A percentile compares a stretch with the other conserved stretches of the same genome.
These are phyloP conservation scores for Tyrannus savana DNA, from an alignment of 2,113 vertebrate genomes.

Conservation along the genomic window DNA sequence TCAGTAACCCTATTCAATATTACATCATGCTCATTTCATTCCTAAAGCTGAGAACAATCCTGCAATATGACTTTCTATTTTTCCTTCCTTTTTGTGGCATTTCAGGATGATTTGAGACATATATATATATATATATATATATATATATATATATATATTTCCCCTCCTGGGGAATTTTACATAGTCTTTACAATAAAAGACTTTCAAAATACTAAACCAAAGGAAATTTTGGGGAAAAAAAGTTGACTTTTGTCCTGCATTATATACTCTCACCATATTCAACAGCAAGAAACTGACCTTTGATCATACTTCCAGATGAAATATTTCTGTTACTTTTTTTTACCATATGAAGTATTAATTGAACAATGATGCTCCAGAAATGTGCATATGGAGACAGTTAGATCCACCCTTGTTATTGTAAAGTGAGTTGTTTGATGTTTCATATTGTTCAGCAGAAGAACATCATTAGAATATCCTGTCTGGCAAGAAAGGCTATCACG, in stretches of 20 bases:
- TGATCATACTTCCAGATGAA: constrained; percentile 53
- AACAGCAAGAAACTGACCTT: constrained; percentile 27
- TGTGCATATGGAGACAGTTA: constrained; percentile 58
- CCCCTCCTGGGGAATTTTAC: neutral
- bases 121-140: neutral
- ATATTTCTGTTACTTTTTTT: constrained; percentile 18
- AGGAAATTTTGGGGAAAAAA: constrained; percentile 31
- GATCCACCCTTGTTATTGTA: constrained; percentile 51
- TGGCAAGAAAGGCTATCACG: constrained; percentile 17
- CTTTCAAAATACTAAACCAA: neutral
- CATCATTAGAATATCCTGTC: constrained; percentile 56
- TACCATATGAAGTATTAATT: constrained; percentile 55
- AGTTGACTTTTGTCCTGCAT: constrained; percentile 20
- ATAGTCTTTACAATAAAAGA: constrained; percentile 12
- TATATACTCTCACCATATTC: constrained; percentile 3
- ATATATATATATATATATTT: neutral
- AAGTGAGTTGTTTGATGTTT: constrained; percentile 31
- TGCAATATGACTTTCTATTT: neutral
- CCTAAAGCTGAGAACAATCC: neutral
- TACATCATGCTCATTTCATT: neutral
- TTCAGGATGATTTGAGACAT: neutral
- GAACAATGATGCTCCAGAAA: constrained; percentile 59
- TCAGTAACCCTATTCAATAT: neutral
- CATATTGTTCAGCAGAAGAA: constrained; percentile 37
- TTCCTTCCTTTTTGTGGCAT: neutral